Percentiles rank a stretch among this genome's conserved stretches.
These are phyloP conservation scores for Gambusia holbrooki DNA, from an alignment of 2,113 vertebrate species.

Conservation along the genomic window DNA sequence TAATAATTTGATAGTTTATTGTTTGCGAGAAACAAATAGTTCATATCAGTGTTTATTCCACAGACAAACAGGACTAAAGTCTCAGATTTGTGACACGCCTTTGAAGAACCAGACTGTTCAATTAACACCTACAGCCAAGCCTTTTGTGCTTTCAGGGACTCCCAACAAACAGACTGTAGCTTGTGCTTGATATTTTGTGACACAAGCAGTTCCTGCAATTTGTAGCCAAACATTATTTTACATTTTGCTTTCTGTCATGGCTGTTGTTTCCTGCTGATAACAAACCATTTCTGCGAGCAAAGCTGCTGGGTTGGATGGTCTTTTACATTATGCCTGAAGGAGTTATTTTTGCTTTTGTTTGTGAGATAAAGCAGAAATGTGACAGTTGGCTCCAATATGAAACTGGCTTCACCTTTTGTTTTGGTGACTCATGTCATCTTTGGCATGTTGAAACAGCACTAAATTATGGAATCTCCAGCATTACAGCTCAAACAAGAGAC, in stretches of 20 bases:
- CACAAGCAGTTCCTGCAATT: neutral
- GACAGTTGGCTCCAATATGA: neutral
- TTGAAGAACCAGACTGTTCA: neutral
- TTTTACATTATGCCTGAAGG: constrained; percentile 21
- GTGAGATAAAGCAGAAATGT: neutral
- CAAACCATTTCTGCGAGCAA: neutral
- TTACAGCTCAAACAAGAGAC: neutral
- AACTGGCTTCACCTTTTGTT: neutral
- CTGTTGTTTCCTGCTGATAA: constrained; percentile 1
- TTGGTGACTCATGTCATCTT: constrained; percentile 3
- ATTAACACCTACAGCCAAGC: neutral
- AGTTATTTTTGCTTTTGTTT: constrained; percentile 17
- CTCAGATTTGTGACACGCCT: neutral
- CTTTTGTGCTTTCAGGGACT: neutral
- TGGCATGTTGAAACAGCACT: neutral
- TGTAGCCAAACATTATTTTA: neutral
- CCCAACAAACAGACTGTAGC: neutral
- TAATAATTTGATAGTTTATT: too few relatives aligned
- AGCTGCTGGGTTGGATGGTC: constrained; percentile 33
- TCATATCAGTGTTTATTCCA: neutral
- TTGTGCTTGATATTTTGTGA: neutral
- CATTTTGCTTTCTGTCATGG: neutral
- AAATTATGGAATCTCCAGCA: neutral
- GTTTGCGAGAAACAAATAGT: too few relatives aligned
- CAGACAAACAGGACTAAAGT: too few relatives aligned